Conservation (phyloP, 2,797 vertebrate species). For the Phyllotis vaccarum region DNA sequence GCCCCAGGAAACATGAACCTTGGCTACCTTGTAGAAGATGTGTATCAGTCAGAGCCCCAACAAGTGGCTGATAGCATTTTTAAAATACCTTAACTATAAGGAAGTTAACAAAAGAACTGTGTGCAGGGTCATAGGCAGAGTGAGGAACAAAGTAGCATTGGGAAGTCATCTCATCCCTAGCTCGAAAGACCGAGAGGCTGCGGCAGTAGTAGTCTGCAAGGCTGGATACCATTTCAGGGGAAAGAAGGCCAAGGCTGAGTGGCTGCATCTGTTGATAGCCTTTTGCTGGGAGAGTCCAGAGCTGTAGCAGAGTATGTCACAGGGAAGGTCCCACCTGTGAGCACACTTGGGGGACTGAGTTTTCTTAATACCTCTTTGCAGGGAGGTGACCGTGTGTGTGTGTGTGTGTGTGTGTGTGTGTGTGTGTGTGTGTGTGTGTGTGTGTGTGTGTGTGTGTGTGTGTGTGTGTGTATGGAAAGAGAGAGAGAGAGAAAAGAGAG, state of each 20-base stretch:
- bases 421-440: too few relatives aligned
- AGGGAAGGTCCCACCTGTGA: background rate
- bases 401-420: background rate
- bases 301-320: background rate
- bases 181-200: background rate
- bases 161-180: background rate
- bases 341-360: background rate
- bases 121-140: background rate
- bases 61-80: background rate
- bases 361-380: background rate
- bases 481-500: too few relatives aligned
- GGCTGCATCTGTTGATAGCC: too few relatives aligned
- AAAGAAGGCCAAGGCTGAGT: background rate
- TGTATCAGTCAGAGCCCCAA: background rate
- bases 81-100: background rate
- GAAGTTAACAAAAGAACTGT: background rate
- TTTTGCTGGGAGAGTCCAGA: background rate
- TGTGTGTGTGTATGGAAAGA: too few relatives aligned
- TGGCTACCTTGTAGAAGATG: background rate
- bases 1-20: background rate
- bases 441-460: too few relatives aligned
- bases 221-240: background rate
- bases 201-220: background rate
- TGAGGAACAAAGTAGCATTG: background rate
- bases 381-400: background rate